Evolutionary conservation across 92 coral and sea anemone species (phyloP), one percentile per base, ranked within the genome.

Genomic region (Micromussa lordhowensis): DNA sequence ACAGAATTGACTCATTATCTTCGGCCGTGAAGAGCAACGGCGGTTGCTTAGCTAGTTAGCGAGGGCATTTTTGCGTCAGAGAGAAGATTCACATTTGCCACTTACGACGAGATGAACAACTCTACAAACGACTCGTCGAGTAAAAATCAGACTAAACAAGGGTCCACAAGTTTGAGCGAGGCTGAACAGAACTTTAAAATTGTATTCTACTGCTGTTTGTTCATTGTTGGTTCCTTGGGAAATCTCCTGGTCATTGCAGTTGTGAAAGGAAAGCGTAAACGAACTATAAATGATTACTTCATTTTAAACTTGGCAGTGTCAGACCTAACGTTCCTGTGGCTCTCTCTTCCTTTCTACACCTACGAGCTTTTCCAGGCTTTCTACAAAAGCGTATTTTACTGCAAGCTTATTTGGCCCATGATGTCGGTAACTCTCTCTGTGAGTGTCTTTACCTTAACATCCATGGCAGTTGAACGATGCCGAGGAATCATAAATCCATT

Each of bases 321-420:
- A 17, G 98, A 95, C 51, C 61, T 95, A 12, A 91, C 94, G 8
- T 95, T 95, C 64, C 77, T 95, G 5, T 80, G 92, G 66, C 75
- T 94, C 24, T 90, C 98, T 24, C 82, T 93, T 18, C 98, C 98
- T 15, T 81, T 88, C 22, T 95, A 93, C 72, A 83, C 88, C 69
- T 93, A 95, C 68, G 96, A 93, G 34, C 92, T 93, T 8, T 95
- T 93, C 68, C 79, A 81, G 15, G 24, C 68, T 22, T 89, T 95
- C 57, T 71, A 68, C 72, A 92, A 94, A 81, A 89, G 80, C 68
- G 44, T 81, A 31, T 95, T 95, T 51, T 93, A 95, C 80, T 95
- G 98, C 81, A 95, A 93, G 85, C 77, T 92, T 21, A 79, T 93
- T 19, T 95, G 98, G 98, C 98, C 98, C 1, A 88, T 93, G 86